Evolutionary conservation across 1,140 invertebrate species (phyloP).

Genomic region (Papilio helenus): DNA sequence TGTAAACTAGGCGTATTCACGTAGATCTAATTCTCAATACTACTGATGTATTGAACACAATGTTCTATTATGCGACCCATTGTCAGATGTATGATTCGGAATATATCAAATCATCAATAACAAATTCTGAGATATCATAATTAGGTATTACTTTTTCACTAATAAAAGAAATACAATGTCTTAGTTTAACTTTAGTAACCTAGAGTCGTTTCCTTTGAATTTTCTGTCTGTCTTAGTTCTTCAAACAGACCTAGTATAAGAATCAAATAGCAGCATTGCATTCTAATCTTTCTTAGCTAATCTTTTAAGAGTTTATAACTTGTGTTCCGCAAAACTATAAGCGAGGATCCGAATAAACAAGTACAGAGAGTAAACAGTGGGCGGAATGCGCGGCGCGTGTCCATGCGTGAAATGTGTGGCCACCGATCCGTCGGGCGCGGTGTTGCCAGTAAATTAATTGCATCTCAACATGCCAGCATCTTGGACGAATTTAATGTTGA

Average conservation of each 20-base stretch:
- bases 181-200: too few relatives aligned
- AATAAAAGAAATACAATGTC: too few relatives aligned
- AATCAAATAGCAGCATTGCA: too few relatives aligned
- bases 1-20: not conserved
- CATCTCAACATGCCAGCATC: constrained; percentile 51
- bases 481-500: constrained; percentile 31
- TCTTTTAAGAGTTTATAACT: too few relatives aligned
- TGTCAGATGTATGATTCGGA: not conserved
- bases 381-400: constrained; percentile 54
- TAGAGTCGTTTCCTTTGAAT: too few relatives aligned
- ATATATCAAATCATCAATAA: too few relatives aligned
- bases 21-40: not conserved
- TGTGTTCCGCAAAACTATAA: constrained; percentile 35
- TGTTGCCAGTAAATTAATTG: constrained; percentile 55
- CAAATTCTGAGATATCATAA: too few relatives aligned
- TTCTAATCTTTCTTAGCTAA: too few relatives aligned
- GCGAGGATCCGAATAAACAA: constrained; percentile 16
- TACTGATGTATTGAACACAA: not conserved
- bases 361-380: constrained; percentile 35
- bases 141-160: too few relatives aligned
- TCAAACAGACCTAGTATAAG: not conserved
- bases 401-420: constrained; percentile 51
- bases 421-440: constrained; percentile 31
- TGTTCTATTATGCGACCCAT: not conserved
- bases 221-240: too few relatives aligned